Evolutionary conservation across 2,113 vertebrate genomes (phyloP).

Genomic region (Columbina picui): DNA sequence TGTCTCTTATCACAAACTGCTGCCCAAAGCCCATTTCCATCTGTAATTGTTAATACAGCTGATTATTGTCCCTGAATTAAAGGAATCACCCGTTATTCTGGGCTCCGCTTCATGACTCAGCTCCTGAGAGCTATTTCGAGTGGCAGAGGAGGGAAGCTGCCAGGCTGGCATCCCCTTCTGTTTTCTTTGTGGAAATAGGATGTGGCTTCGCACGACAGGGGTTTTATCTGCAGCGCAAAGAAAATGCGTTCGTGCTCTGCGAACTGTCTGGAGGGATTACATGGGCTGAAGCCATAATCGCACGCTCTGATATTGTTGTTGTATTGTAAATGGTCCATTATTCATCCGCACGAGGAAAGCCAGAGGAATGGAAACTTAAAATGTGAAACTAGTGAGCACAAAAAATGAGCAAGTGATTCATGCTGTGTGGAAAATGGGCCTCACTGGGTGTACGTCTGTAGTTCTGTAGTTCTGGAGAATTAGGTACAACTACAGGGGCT

Average conservation of each 20-base stretch:
- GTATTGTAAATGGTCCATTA: background rate
- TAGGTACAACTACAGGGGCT: background rate
- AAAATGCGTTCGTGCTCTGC: background rate
- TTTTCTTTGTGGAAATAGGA: background rate
- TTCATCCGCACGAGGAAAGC: background rate
- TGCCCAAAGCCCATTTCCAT: slow-evolving; percentile 26
- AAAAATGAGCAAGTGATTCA: background rate
- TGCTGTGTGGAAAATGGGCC: background rate
- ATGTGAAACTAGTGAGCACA: background rate
- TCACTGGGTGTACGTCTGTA: background rate
- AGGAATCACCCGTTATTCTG: background rate
- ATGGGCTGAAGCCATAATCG: background rate
- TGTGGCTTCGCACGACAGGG: background rate
- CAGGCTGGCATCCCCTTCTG: slow-evolving; percentile 15
- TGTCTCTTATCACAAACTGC: background rate
- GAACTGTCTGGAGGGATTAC: background rate
- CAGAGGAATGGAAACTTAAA: slow-evolving; percentile 42
- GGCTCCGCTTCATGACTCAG: slow-evolving; percentile 17
- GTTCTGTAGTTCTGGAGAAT: background rate
- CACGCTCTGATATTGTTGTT: background rate
- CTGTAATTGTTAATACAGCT: background rate
- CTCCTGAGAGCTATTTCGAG: background rate
- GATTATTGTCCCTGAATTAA: background rate
- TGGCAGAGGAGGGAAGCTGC: background rate
- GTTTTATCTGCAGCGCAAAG: background rate